Evolutionary conservation across 2,797 vertebrate genomes (phyloP).

Genomic region (Alca torda): DNA sequence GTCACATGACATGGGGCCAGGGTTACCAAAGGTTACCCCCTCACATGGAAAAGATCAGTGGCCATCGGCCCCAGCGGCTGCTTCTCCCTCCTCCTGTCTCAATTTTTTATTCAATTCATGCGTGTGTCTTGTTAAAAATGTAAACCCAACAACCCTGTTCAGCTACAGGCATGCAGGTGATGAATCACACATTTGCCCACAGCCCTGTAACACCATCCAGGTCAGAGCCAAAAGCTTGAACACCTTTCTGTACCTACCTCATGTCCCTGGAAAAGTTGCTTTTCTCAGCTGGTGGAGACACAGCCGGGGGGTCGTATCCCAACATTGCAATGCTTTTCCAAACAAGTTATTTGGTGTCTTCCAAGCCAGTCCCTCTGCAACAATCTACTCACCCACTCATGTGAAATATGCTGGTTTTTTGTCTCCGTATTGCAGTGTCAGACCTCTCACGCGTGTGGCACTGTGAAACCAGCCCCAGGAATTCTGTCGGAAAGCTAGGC

Average conservation of each 20-base stretch:
- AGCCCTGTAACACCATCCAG: background rate
- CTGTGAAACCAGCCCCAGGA: background rate
- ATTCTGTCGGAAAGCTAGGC: background rate
- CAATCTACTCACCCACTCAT: rapidly evolving
- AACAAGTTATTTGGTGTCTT: background rate
- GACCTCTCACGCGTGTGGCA: background rate
- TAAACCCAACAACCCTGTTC: background rate
- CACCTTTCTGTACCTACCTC: background rate
- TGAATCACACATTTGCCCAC: background rate
- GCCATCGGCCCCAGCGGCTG: background rate
- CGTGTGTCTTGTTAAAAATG: background rate
- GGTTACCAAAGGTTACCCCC: slow-evolving; percentile 52
- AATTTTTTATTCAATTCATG: background rate
- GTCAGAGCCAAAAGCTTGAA: background rate
- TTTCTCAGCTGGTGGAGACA: background rate
- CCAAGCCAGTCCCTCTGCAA: background rate
- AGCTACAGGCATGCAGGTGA: background rate
- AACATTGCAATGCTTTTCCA: background rate
- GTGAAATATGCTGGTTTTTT: rapidly evolving
- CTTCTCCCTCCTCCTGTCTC: slow-evolving; percentile 13
- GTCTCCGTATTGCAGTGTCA: background rate
- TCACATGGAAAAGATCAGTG: slow-evolving; percentile 55
- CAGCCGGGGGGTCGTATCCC: background rate
- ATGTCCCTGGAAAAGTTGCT: background rate
- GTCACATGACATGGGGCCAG: slow-evolving; percentile 45